Evolutionary conservation across 2,888 invertebrate genomes (phyloP).

Genomic region (Lepetodrilus schrolli): DNA sequence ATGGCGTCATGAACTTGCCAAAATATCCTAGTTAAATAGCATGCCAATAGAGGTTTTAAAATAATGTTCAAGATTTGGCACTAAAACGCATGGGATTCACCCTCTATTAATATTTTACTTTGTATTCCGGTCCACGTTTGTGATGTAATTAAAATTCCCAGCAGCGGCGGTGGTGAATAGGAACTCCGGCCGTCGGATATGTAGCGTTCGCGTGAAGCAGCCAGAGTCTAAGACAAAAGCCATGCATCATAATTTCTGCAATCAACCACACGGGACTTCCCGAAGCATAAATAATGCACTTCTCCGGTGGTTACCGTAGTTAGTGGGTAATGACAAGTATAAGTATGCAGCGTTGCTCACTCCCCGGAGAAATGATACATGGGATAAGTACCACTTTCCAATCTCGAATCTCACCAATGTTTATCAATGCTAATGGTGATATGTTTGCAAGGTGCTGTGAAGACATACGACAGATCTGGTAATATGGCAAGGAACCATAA

Average conservation of each 20-base stretch:
- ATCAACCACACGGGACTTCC: too few species aligned
- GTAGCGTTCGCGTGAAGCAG: not conserved
- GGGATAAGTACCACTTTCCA: too few species aligned
- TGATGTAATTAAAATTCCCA: conserved; percentile 12
- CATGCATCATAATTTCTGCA: conserved; percentile 4
- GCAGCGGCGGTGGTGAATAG: not conserved
- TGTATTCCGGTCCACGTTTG: conserved; percentile 22
- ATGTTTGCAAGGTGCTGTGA: too few species aligned
- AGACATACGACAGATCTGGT: too few species aligned
- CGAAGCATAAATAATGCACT: not conserved
- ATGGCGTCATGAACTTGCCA: too few species aligned
- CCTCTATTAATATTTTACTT: conserved; percentile 20
- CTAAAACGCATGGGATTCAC: not conserved
- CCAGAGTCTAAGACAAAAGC: not conserved
- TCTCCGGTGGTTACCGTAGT: not conserved
- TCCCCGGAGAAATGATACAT: too few species aligned
- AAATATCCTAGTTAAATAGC: too few species aligned
- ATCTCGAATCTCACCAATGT: too few species aligned
- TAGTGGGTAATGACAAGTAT: too few species aligned
- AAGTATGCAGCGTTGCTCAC: too few species aligned
- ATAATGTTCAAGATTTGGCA: not conserved
- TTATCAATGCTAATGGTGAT: too few species aligned
- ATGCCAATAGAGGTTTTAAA: not conserved
- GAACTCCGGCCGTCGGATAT: not conserved
- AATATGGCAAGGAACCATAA: too few species aligned